These are phyloP conservation scores for Seriola aureovittata DNA, from an alignment of 2,113 vertebrate species.

Conservation along the genomic window DNA sequence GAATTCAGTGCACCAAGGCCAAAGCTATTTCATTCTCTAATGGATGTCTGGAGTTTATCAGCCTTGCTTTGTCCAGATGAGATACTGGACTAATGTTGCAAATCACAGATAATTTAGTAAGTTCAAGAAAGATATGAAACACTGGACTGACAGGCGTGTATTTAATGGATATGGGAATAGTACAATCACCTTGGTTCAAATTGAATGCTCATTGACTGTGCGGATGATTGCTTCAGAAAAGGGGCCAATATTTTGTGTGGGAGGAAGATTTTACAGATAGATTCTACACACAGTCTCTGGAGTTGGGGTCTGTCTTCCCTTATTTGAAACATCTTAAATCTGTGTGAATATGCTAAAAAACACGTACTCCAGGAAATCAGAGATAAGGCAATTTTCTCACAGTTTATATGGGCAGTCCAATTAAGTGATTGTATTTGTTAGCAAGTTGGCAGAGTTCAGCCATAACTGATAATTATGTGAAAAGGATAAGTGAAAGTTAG, in stretches of 20 bases:
- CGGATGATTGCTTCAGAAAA: slow-evolving; percentile 42
- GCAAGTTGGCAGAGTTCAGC: slow-evolving; percentile 18
- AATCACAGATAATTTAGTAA: slow-evolving; percentile 57
- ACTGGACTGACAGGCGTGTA: slow-evolving; percentile 37
- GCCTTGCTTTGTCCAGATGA: slow-evolving; percentile 58
- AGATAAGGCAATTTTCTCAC: slow-evolving; percentile 35
- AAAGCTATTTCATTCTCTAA: slow-evolving; percentile 69
- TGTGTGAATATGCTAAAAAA: slow-evolving; percentile 29
- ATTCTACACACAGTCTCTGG: not conserved
- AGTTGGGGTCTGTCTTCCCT: not conserved
- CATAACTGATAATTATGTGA: not conserved
- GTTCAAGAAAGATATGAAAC: slow-evolving; percentile 48
- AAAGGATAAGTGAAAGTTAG: slow-evolving; percentile 18
- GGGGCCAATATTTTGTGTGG: slow-evolving; percentile 31
- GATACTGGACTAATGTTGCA: slow-evolving; percentile 67
- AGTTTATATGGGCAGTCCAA: slow-evolving; percentile 26
- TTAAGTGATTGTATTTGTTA: slow-evolving; percentile 38
- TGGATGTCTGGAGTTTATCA: slow-evolving; percentile 59
- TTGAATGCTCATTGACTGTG: slow-evolving; percentile 45
- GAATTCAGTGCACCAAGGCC: slow-evolving; percentile 31
- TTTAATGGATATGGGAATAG: slow-evolving; percentile 62
- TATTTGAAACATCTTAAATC: slow-evolving; percentile 30
- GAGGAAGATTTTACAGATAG: slow-evolving; percentile 20
- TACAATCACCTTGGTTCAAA: slow-evolving; percentile 52
- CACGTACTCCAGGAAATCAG: slow-evolving; percentile 29